Conservation (phyloP, 2,797 vertebrate genomes). For the Oophaga sylvatica region DNA sequence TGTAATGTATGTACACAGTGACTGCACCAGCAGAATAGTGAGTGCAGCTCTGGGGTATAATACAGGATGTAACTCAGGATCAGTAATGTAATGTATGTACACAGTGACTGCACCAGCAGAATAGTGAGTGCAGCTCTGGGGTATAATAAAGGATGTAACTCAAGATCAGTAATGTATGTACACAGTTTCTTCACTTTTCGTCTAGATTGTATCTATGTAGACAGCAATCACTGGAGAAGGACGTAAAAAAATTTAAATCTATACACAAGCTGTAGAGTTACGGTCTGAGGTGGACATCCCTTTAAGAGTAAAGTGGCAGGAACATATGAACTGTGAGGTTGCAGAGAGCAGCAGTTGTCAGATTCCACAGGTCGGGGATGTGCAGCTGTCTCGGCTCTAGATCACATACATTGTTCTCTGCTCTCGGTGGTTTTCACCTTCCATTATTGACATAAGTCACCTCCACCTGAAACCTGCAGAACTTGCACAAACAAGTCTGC, state of each 20-base stretch:
- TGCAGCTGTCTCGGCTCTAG: background rate
- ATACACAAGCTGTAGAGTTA: background rate
- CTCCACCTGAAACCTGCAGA: slow-evolving; percentile 23
- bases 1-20: too few species aligned
- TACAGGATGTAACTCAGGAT: too few species aligned
- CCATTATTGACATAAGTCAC: slow-evolving; percentile 34
- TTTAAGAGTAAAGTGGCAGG: background rate
- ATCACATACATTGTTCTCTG: background rate
- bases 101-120: too few species aligned
- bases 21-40: too few species aligned
- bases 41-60: too few species aligned
- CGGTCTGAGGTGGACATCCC: background rate
- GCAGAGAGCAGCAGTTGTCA: background rate
- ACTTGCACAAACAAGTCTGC: slow-evolving; percentile 10
- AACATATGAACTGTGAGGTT: background rate
- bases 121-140: too few species aligned
- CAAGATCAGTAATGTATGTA: too few species aligned
- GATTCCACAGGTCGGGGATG: background rate
- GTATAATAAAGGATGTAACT: too few species aligned
- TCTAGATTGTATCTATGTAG: too few species aligned
- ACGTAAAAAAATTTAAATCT: background rate
- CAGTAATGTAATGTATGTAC: too few species aligned
- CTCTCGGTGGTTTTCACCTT: background rate
- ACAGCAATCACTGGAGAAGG: too few species aligned
- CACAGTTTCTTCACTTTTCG: too few species aligned